Conservation (phyloP, 37 sponge, comb jelly and placozoan genomes). For the Ephydatia muelleri region DNA sequence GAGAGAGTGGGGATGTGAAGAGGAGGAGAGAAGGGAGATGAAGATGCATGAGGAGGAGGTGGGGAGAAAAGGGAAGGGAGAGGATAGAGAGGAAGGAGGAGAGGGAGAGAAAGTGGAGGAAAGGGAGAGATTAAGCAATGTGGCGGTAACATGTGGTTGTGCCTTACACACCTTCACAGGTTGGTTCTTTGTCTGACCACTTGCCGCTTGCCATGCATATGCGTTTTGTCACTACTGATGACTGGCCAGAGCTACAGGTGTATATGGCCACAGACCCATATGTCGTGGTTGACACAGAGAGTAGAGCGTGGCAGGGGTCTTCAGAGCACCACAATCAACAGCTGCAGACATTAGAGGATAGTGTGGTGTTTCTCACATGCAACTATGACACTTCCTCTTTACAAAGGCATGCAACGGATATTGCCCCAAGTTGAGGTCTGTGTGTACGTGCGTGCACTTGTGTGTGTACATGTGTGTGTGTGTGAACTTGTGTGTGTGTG, state of each 20-base stretch:
- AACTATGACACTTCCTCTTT: background rate
- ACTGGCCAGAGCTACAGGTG: conserved; percentile 33
- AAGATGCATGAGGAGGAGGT: background rate
- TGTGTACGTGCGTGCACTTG: too few relatives aligned
- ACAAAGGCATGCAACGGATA: background rate
- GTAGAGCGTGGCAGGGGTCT: background rate
- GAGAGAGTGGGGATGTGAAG: background rate
- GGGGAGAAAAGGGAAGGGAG: background rate
- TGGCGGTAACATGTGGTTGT: too few relatives aligned
- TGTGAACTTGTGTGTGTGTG: too few relatives aligned
- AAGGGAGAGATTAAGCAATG: too few relatives aligned
- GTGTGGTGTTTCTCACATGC: background rate
- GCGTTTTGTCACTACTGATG: conserved; percentile 13
- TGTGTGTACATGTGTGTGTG: too few relatives aligned
- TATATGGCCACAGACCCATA: conserved; percentile 43
- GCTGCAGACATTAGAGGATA: background rate
- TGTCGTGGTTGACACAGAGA: background rate
- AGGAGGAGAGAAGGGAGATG: background rate
- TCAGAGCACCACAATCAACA: conserved; percentile 51
- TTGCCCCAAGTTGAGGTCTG: too few relatives aligned
- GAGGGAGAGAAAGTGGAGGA: background rate
- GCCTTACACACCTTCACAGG: conserved; percentile 31
- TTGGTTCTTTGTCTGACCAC: conserved; percentile 50
- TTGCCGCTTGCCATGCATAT: conserved; percentile 23
- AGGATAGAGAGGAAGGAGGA: background rate